phyloP scores from a whole-genome alignment of 2,113 vertebrate genomes.

The Cinclus mexicanus region DNA sequence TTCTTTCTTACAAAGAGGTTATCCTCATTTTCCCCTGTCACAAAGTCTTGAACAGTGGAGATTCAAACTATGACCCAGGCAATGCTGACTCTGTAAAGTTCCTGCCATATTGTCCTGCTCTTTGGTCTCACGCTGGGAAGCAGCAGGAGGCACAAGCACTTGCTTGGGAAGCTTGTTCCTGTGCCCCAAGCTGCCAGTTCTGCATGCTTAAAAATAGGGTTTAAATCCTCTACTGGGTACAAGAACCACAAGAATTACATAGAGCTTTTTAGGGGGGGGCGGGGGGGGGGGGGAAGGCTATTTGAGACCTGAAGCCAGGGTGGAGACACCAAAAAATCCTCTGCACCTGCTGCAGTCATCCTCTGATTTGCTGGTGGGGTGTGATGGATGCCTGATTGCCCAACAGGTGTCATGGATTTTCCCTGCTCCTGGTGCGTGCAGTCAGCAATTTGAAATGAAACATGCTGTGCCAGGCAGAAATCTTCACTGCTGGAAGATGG shows the following conservation, averaged over 20 bases:
- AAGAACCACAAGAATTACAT: neutral
- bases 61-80: neutral
- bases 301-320: neutral
- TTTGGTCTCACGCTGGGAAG: neutral
- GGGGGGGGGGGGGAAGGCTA: neutral
- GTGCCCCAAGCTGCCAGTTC: neutral
- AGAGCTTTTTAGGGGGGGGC: neutral
- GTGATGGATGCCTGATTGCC: neutral
- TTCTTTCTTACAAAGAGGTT: constrained; percentile 42
- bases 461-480: neutral
- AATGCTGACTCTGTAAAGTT: neutral
- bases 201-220: constrained; percentile 48
- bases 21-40: neutral
- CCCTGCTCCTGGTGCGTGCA: neutral
- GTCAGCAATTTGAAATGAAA: neutral
- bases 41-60: neutral
- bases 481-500: neutral
- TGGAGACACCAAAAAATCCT: neutral
- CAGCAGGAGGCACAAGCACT: neutral
- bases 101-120: neutral
- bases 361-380: neutral
- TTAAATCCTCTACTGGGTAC: constrained; percentile 27
- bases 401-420: neutral
- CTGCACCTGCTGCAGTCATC: constrained; percentile 24
- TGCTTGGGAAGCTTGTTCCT: neutral